These are phyloP conservation scores for Serilophus lunatus DNA, from an alignment of 2,113 vertebrate species.

Conservation along the genomic window DNA sequence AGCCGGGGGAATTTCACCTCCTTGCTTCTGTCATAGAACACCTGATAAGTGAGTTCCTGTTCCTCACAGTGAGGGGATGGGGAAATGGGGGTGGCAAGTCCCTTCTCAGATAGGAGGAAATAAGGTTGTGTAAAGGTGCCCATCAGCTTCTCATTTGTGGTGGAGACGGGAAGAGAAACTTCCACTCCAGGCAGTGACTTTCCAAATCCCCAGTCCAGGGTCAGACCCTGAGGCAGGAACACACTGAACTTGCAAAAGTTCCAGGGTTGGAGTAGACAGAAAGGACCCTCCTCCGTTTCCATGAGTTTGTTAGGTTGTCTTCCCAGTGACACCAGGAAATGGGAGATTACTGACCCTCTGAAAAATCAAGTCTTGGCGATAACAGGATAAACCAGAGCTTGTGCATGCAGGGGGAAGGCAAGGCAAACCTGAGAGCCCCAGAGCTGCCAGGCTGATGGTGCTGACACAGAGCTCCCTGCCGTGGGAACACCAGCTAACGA, in stretches of 20 bases:
- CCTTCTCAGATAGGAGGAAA: background rate
- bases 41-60: background rate
- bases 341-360: background rate
- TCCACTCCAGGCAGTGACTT: background rate
- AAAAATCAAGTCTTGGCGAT: background rate
- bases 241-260: background rate
- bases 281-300: background rate
- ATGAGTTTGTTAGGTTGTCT: rapidly evolving
- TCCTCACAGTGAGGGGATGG: background rate
- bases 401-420: background rate
- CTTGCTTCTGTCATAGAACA: background rate
- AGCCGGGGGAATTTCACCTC: background rate
- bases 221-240: background rate
- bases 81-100: background rate
- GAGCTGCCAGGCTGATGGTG: rapidly evolving
- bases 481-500: background rate
- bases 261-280: background rate
- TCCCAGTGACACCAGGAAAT: background rate
- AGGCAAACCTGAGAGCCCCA: background rate
- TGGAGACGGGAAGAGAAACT: background rate
- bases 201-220: background rate
- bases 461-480: background rate
- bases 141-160: rapidly evolving
- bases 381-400: rapidly evolving
- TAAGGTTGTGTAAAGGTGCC: background rate